Percentiles rank a stretch among this genome's conserved stretches.
These are phyloP conservation scores for Spea multiplicata DNA, from an alignment of 2,113 vertebrate genomes.

Conservation along the genomic window DNA sequence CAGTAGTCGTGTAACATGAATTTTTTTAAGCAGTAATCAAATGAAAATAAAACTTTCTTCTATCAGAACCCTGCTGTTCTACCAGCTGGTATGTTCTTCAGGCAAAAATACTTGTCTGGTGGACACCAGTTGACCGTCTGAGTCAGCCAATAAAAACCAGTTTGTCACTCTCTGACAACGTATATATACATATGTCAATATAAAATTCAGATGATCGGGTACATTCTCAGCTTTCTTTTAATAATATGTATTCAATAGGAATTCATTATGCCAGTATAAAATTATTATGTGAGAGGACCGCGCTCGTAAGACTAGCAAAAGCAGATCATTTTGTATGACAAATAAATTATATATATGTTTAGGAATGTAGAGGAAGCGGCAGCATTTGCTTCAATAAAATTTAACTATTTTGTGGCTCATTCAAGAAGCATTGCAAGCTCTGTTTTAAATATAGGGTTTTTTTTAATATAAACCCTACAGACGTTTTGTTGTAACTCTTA, in stretches of 20 bases:
- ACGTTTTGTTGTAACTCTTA: too few relatives aligned
- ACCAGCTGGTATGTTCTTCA: conserved; percentile 11
- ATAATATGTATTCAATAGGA: too few relatives aligned
- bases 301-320: background rate
- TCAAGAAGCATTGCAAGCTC: background rate
- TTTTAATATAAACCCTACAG: too few relatives aligned
- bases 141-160: background rate
- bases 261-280: conserved; percentile 11
- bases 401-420: background rate
- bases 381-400: background rate
- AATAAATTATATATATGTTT: conserved; percentile 15
- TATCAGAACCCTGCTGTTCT: background rate
- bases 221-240: too few relatives aligned
- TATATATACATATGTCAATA: too few relatives aligned
- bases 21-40: too few relatives aligned
- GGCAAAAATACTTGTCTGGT: conserved; percentile 14
- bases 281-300: conserved; percentile 5
- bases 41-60: too few relatives aligned
- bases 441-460: too few relatives aligned
- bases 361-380: background rate
- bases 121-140: background rate
- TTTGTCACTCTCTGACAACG: too few relatives aligned
- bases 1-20: too few relatives aligned
- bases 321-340: conserved; percentile 10
- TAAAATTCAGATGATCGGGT: too few relatives aligned